Evolutionary conservation across 2,113 vertebrate genomes (phyloP).

Genomic region (Lasiurus borealis): DNA sequence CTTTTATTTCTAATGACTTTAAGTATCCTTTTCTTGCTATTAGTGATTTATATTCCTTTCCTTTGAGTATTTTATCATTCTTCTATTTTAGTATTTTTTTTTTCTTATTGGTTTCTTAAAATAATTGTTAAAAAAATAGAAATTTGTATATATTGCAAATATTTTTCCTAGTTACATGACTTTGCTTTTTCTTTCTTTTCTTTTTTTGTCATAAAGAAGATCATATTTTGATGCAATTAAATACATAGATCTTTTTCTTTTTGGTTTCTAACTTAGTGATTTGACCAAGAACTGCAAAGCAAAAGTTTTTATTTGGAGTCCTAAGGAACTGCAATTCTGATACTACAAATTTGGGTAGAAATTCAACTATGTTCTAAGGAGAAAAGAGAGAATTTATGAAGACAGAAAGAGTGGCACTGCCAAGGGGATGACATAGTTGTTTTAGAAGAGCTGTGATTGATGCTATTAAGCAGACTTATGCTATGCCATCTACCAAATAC

Average conservation of each 20-base stretch:
- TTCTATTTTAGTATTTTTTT: conserved; percentile 32
- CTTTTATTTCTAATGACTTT: background rate
- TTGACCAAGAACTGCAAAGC: background rate
- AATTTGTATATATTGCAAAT: background rate
- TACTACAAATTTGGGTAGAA: background rate
- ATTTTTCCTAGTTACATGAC: background rate
- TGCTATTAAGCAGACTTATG: background rate
- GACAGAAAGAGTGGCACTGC: background rate
- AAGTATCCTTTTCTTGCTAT: background rate
- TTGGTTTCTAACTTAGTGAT: background rate
- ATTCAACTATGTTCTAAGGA: background rate
- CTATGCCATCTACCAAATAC: background rate
- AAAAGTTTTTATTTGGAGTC: background rate
- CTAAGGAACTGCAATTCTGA: background rate
- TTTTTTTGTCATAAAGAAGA: background rate
- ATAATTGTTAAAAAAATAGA: background rate
- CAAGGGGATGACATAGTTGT: background rate
- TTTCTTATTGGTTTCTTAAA: background rate
- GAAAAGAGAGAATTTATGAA: background rate
- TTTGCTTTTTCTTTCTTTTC: background rate
- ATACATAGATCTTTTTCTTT: background rate
- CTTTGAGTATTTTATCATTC: conserved; percentile 18
- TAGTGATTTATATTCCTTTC: background rate
- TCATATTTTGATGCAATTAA: background rate
- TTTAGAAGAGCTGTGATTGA: background rate